Evolutionary conservation across 2,888 invertebrate genomes (phyloP).

Genomic region (Cotesia congregata): DNA sequence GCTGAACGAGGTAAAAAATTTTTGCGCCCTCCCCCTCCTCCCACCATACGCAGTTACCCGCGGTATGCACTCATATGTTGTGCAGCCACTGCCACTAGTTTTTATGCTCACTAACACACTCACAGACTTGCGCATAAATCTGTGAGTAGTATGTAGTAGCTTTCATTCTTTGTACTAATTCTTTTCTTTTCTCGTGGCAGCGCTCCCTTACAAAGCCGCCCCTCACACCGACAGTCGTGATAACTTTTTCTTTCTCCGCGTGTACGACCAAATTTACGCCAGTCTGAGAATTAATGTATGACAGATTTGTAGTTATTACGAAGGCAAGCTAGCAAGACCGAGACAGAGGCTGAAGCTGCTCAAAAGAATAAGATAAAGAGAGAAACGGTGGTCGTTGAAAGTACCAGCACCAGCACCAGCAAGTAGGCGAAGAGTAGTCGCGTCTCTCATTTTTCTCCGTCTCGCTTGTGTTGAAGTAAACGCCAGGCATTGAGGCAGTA

Average conservation of each 20-base stretch:
- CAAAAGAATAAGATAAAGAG: conserved; percentile 25
- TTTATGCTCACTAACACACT: conserved; percentile 3
- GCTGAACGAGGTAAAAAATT: conserved; percentile 7
- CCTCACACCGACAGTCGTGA: conserved; percentile 54
- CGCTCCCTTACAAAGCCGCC: conserved; percentile 4
- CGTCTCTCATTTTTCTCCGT: conserved; percentile 51
- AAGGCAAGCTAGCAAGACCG: conserved; percentile 51
- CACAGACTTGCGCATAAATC: too few species aligned
- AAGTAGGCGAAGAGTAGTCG: conserved; percentile 37
- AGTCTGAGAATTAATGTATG: conserved; percentile 69
- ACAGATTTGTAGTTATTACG: conserved; percentile 70
- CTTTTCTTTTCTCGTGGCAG: background rate
- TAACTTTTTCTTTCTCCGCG: conserved; percentile 65
- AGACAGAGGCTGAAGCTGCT: conserved; percentile 28
- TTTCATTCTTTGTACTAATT: background rate
- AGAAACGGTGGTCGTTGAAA: conserved; percentile 37
- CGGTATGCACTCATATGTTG: background rate
- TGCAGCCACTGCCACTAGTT: background rate
- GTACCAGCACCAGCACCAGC: conserved; percentile 16
- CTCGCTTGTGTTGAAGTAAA: conserved; percentile 30
- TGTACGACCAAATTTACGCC: conserved; percentile 67
- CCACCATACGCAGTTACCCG: background rate
- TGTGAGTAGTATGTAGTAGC: background rate
- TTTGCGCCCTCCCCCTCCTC: conserved; percentile 26
- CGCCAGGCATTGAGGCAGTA: conserved; percentile 51